Evolutionary conservation across 1,140 invertebrate species (phyloP), one percentile per base, ranked within the genome.

Genomic region (Papilio aristodemus): DNA sequence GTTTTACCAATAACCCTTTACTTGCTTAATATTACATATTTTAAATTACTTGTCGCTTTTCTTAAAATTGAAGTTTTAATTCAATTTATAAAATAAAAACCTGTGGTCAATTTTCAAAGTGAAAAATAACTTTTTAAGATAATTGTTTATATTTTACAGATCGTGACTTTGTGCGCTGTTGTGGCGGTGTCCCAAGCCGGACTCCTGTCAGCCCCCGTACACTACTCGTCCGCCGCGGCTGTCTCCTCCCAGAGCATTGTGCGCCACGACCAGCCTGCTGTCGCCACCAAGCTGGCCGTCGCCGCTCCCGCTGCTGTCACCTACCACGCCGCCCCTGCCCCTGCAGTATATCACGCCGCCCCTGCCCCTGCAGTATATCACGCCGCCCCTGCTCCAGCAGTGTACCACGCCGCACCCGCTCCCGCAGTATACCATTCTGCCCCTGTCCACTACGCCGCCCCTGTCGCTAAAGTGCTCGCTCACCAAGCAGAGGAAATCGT

Each of bases 381-480:
- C 14, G 41, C 38, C 13, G 10, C 38, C 11, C 38, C 38, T 39
- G 38, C 81, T 14, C 79, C 84, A 5, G 77, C 81, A 57, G 71
- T 81, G 41, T 79, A 87, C 64, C 76, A 78, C 10, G 67, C 80
- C 6, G 83, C 83, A 11, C 80, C 80, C 5, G 77, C 78, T 11
- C 38, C 38, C 38, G 10, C 38, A 39, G 38, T 39, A 75, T 93
- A 93, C 67, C 92, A 93, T 84, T 91, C 90, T 39, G 90, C 92
- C 5, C 85, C 92, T 68, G 92, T 82, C 50, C 79, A 87, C 64
- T 75, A 78, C 8, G 69, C 80, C 6, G 83, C 83, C n/a, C 80
- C 80, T 8, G 77, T 76, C 27, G 6, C 27, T 32, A 32, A 32
- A 32, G 27, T 32, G 46, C 27, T 32, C 27, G 27, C 27, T 32